Percentiles rank a stretch among this genome's conserved stretches.
Evolutionary conservation across 2,797 vertebrate genomes (phyloP).

Genomic region (Poeciliopsis infans): DNA sequence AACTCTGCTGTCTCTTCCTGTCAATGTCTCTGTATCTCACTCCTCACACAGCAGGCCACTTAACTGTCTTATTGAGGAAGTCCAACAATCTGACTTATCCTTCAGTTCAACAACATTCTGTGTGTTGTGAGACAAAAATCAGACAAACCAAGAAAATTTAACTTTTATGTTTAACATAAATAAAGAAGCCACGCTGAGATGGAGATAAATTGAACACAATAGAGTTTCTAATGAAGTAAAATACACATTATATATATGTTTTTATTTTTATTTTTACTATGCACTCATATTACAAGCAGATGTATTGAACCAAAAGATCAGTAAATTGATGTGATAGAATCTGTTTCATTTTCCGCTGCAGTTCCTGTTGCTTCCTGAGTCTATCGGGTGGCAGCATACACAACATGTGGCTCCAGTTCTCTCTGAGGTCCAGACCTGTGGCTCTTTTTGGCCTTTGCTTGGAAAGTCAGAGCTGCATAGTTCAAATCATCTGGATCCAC

Average conservation of each 20-base stretch:
- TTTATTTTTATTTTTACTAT: neutral
- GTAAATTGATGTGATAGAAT: neutral
- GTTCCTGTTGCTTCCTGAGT: neutral
- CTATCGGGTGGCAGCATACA: slow-evolving; percentile 42
- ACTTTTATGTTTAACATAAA: neutral
- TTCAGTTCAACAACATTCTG: neutral
- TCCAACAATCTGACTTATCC: neutral
- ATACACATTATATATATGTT: neutral
- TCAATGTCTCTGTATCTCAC: neutral
- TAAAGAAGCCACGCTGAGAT: neutral
- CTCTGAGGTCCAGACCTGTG: neutral
- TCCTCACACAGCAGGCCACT: neutral
- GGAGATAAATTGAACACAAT: neutral
- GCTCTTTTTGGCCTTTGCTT: neutral
- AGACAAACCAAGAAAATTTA: neutral
- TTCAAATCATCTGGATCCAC: slow-evolving; percentile 5
- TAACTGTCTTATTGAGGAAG: neutral
- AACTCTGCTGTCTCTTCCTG: neutral
- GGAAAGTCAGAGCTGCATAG: slow-evolving; percentile 42
- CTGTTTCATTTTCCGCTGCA: neutral
- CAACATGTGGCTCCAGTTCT: neutral
- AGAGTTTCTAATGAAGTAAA: neutral
- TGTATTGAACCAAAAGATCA: neutral
- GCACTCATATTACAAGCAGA: neutral
- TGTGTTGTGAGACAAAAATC: neutral